Evolutionary conservation across 2,888 invertebrate species (phyloP), one percentile per base, ranked within the genome.

Genomic region (Andrena bicolor): DNA sequence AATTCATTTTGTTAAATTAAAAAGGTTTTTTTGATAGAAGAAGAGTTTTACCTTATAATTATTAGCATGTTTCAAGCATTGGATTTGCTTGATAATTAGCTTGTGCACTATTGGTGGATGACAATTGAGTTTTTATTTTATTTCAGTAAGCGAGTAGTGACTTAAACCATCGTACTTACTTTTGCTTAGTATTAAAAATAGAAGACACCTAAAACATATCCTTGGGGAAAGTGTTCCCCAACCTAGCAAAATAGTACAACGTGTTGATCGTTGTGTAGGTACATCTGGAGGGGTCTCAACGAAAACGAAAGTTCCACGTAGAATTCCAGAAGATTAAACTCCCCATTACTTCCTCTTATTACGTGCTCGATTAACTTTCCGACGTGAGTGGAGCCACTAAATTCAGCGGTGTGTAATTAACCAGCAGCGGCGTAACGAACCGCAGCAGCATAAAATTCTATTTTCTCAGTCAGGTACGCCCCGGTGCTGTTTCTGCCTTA

Each of bases 281-380:
- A 60, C 6, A 20, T 7, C n/a, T 20, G 20, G 13, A 4, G 16
- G 58, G 60, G 48, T 2, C 4, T 26, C 8, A 56, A 64, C 70
- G 70, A 81, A 71, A 79, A 58, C 69, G 77, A 83, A 77, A 76
- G 70, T 71, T 77, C 20, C 48, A 48, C 77, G 58, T 51, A 76
- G 58, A 74, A 85, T 82, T 80, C 80, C 75, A 48, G 66, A 64
- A 74, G 72, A 88, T 90, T 87, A 86, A 91, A 90, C 88, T 86
- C 88, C 70, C 87, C 84, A 75, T 86, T 82, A 82, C 66, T 86
- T 79, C 78, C 76, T 80, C 88, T 90, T 87, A 90, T 91, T 91
- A 91, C 82, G 82, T 86, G 86, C 89, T 89, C 89, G 87, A 91
- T 91, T 90, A 90, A 90, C 89, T 88, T 85, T 85, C 86, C 82